Evolutionary conservation across 2,113 vertebrate genomes (phyloP).

Genomic region (Oplegnathus fasciatus): DNA sequence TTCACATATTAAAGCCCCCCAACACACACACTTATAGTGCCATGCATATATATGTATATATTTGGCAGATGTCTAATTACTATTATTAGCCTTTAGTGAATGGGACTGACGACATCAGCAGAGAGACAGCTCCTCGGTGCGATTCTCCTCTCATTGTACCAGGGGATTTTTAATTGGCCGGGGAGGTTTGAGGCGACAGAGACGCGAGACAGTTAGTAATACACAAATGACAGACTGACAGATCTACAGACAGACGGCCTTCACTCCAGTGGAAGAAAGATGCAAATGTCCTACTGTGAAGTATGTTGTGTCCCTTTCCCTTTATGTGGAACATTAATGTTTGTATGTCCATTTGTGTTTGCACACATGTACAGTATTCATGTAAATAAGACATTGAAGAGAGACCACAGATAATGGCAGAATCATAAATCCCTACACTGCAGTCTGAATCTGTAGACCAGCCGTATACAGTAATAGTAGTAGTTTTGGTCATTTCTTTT

Average conservation of each 20-base stretch:
- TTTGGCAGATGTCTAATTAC: constrained; percentile 71
- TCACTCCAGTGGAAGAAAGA: constrained; percentile 67
- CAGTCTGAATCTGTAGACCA: background rate
- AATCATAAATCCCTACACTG: constrained; percentile 24
- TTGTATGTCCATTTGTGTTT: constrained; percentile 6
- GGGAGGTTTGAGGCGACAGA: constrained; percentile 47
- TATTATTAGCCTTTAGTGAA: constrained; percentile 79
- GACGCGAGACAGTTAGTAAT: constrained; percentile 36
- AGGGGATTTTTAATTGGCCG: constrained; percentile 79
- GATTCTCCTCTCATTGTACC: constrained; percentile 53
- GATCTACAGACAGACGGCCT: constrained; percentile 45
- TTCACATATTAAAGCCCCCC: background rate
- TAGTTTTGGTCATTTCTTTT: background rate
- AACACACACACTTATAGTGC: constrained; percentile 26
- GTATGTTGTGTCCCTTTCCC: constrained; percentile 11
- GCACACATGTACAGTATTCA: background rate
- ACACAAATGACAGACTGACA: constrained; percentile 50
- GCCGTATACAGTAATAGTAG: background rate
- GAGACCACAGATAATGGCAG: constrained; percentile 14
- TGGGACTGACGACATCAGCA: constrained; percentile 62
- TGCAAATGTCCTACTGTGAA: constrained; percentile 71
- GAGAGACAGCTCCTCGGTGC: constrained; percentile 57
- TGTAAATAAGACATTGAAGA: constrained; percentile 35
- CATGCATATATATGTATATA: constrained; percentile 17
- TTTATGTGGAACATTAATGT: constrained; percentile 14